Evolutionary conservation across 2,113 vertebrate genomes (phyloP).

Genomic region (Hydrochoerus hydrochaeris): DNA sequence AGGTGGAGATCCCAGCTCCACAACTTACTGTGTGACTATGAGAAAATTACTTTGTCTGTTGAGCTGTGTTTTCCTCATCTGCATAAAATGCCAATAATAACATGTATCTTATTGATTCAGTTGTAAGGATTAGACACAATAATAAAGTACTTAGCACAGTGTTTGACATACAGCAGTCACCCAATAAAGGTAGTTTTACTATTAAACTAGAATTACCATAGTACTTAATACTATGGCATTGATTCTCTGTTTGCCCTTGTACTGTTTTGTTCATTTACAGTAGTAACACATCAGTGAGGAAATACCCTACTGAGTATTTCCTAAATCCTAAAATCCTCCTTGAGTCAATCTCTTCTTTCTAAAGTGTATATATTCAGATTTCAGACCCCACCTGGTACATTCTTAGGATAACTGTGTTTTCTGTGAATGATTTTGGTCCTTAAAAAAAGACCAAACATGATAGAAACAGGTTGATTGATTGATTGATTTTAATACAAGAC

Average conservation of each 20-base stretch:
- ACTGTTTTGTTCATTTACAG: not conserved
- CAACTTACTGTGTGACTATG: not conserved
- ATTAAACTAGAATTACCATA: not conserved
- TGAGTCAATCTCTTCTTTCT: slow-evolving; percentile 22
- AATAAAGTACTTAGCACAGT: not conserved
- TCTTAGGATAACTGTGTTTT: not conserved
- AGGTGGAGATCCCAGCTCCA: not conserved
- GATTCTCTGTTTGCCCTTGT: not conserved
- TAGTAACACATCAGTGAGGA: not conserved
- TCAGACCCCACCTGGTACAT: not conserved
- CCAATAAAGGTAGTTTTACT: not conserved
- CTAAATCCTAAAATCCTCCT: not conserved
- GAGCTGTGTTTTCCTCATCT: slow-evolving; percentile 31
- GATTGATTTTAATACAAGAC: not conserved
- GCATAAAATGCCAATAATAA: not conserved
- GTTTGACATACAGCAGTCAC: not conserved
- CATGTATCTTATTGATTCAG: not conserved
- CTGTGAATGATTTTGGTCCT: slow-evolving; percentile 2
- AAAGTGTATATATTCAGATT: not conserved
- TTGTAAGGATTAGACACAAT: not conserved
- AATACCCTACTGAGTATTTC: not conserved
- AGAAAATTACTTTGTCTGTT: not conserved
- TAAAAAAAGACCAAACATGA: not conserved
- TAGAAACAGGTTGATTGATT: too few species aligned
- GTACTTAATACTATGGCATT: not conserved